These are phyloP conservation scores for Steatocranus sp. DNA, from an alignment of 2,797 vertebrate species.

Conservation along the genomic window DNA sequence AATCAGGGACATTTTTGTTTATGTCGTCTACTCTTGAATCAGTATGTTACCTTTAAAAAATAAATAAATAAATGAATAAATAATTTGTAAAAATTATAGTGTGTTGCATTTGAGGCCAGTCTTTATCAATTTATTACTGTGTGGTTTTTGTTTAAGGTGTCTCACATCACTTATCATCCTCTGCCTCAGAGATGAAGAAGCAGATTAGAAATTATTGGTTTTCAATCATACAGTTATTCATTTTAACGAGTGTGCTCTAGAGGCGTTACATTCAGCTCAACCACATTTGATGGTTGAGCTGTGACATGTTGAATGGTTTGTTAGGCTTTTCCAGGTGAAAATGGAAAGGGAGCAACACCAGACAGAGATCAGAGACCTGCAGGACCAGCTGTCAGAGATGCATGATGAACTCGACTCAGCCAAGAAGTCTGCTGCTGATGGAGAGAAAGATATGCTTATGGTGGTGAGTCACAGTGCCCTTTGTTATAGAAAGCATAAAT, in stretches of 20 bases:
- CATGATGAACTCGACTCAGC: conserved; percentile 92
- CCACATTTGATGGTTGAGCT: conserved; percentile 42
- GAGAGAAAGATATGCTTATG: conserved; percentile 83
- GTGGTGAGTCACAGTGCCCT: conserved; percentile 73
- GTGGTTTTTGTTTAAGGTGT: conserved; percentile 10
- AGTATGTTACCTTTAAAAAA: background rate
- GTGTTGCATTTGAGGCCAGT: background rate
- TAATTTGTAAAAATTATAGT: background rate
- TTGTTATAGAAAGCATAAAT: background rate
- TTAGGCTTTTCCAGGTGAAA: conserved; percentile 94
- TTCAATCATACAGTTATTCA: background rate
- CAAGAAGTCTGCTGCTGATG: conserved; percentile 76
- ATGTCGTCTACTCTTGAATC: background rate
- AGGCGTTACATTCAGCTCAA: background rate
- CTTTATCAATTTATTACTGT: background rate
- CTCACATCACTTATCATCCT: conserved; percentile 29
- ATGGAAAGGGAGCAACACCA: conserved; percentile 95
- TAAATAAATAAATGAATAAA: background rate
- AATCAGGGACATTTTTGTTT: background rate
- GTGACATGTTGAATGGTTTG: conserved; percentile 24
- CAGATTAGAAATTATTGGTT: conserved; percentile 33
- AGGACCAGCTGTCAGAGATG: conserved; percentile 99
- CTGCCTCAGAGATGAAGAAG: background rate
- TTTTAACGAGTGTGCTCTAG: conserved; percentile 15
- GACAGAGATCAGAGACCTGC: conserved; percentile 95